A percentile compares a stretch with the other conserved stretches of the same genome.
Evolutionary conservation across 1,140 invertebrate genomes (phyloP).

Genomic region (Atta cephalotes): DNA sequence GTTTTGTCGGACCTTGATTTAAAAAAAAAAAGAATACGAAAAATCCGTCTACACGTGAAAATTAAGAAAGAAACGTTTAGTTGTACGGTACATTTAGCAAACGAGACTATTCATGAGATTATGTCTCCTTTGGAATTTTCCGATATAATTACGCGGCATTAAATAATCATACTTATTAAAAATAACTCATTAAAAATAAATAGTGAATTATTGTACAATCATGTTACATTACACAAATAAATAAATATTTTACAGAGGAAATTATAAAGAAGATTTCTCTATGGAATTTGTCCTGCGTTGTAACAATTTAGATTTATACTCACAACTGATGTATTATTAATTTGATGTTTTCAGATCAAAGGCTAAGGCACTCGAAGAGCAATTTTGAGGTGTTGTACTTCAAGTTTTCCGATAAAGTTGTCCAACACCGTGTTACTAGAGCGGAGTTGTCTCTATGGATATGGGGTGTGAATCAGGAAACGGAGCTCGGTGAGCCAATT

Average conservation of each 20-base stretch:
- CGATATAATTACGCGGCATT: slow-evolving; percentile 37
- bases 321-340: background rate
- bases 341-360: slow-evolving; percentile 83
- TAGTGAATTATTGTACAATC: background rate
- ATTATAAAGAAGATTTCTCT: background rate
- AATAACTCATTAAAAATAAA: background rate
- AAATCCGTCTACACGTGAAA: background rate
- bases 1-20: background rate
- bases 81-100: background rate
- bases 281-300: background rate
- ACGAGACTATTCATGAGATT: background rate
- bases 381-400: slow-evolving; percentile 86
- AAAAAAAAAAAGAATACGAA: background rate
- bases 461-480: slow-evolving; percentile 76
- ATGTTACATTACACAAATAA: background rate
- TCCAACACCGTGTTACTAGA: slow-evolving; percentile 86
- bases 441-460: slow-evolving; percentile 87
- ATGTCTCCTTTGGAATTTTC: slow-evolving; percentile 51
- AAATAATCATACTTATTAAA: slow-evolving; percentile 7
- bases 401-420: slow-evolving; percentile 87
- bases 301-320: background rate
- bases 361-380: slow-evolving; percentile 85
- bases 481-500: slow-evolving; percentile 59
- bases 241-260: background rate
- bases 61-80: slow-evolving; percentile 9